phyloP scores from a whole-genome alignment of 2,113 vertebrate genomes.

The Antennarius striatus region DNA sequence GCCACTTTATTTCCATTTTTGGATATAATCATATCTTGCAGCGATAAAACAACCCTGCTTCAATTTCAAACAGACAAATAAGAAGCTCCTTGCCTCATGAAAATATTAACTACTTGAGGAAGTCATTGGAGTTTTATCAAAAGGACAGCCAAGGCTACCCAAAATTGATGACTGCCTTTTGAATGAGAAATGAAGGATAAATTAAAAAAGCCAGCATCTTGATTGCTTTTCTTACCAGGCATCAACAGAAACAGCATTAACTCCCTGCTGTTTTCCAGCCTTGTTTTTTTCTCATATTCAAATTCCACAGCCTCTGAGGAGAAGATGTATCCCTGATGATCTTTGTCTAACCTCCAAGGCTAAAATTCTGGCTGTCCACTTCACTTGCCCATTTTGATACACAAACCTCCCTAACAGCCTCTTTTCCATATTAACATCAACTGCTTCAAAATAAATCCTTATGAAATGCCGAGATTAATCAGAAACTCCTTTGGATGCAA shows the following conservation, averaged over 20 bases:
- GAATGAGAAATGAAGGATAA: no score
- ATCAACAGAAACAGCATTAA: slow-evolving; percentile 11
- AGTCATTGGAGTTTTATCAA: background rate
- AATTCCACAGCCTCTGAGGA: slow-evolving; percentile 33
- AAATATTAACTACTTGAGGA: background rate
- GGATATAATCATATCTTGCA: slow-evolving; percentile 8
- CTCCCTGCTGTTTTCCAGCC: slow-evolving; percentile 20
- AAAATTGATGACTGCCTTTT: background rate
- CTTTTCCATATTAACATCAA: slow-evolving; percentile 53
- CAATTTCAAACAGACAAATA: slow-evolving; percentile 3
- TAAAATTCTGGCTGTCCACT: slow-evolving; percentile 27
- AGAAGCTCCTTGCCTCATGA: background rate
- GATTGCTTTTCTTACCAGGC: slow-evolving; percentile 4
- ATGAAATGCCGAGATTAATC: slow-evolving; percentile 67
- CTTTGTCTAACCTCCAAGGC: slow-evolving; percentile 35
- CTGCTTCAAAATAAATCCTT: slow-evolving; percentile 50
- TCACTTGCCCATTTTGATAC: slow-evolving; percentile 20
- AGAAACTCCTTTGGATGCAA: slow-evolving; percentile 45
- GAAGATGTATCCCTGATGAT: slow-evolving; percentile 49
- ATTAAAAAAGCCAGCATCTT: background rate
- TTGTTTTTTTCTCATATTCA: slow-evolving; percentile 38
- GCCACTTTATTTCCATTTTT: slow-evolving; percentile 18
- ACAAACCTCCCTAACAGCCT: slow-evolving; percentile 20
- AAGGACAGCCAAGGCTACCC: slow-evolving; percentile 5
- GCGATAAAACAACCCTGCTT: background rate